Evolutionary conservation across 2,888 invertebrate species (phyloP).

Genomic region (Drosophila recens): DNA sequence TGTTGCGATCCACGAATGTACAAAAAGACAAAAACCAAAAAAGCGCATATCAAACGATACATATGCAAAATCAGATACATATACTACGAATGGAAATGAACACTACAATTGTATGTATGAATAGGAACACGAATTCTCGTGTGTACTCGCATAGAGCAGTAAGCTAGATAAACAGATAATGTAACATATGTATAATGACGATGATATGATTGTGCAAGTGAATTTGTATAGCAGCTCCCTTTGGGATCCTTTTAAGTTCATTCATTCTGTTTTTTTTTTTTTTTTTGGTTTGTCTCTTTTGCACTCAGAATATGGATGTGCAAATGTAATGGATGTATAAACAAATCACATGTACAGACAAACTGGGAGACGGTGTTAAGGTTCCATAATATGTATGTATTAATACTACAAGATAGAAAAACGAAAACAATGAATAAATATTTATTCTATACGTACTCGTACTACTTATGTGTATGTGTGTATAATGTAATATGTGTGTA

Average conservation of each 20-base stretch:
- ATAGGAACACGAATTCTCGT: slow-evolving; percentile 9
- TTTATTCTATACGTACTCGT: slow-evolving; percentile 2
- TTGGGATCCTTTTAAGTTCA: slow-evolving; percentile 10
- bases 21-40: not conserved
- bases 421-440: slow-evolving; percentile 13
- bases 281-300: slow-evolving; percentile 14
- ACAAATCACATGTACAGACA: slow-evolving; percentile 7
- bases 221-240: slow-evolving; percentile 25
- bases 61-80: slow-evolving; percentile 13
- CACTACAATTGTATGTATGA: not conserved
- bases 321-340: not conserved
- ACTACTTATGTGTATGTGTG: not conserved
- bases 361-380: slow-evolving; percentile 53
- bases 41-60: slow-evolving; percentile 17
- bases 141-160: slow-evolving; percentile 2
- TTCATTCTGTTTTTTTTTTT: not conserved
- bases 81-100: slow-evolving; percentile 3
- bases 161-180: slow-evolving; percentile 12
- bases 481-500: not conserved
- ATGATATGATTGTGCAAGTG: slow-evolving; percentile 14
- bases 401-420: slow-evolving; percentile 19
- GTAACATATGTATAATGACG: slow-evolving; percentile 1
- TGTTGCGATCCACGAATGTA: slow-evolving; percentile 13
- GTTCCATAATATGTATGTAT: slow-evolving; percentile 43
- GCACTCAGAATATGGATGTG: slow-evolving; percentile 8